Percentiles rank a stretch among this genome's conserved stretches.
Evolutionary conservation across 2,113 vertebrate species (phyloP).

Genomic region (Falco punctatus): DNA sequence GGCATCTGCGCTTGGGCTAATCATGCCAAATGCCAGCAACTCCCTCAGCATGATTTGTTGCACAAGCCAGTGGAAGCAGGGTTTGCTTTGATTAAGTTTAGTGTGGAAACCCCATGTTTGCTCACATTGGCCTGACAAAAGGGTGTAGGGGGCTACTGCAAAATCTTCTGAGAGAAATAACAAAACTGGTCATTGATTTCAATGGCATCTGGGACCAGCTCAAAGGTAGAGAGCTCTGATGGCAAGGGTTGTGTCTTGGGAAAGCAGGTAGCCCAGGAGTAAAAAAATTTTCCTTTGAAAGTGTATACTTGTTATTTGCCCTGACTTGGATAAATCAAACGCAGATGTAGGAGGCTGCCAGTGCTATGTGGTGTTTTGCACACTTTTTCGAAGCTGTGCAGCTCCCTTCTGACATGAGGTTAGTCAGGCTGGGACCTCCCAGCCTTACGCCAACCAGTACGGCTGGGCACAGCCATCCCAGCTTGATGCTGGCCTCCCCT

Average conservation of each 20-base stretch:
- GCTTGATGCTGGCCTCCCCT: background rate
- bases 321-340: background rate
- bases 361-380: background rate
- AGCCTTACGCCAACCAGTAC: background rate
- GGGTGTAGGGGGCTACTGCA: background rate
- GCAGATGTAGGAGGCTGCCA: background rate
- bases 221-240: background rate
- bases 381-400: background rate
- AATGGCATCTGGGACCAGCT: background rate
- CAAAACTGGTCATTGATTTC: background rate
- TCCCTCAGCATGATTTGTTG: constrained; percentile 61
- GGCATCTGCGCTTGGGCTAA: constrained; percentile 53
- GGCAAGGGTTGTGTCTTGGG: background rate
- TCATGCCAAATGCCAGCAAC: constrained; percentile 54
- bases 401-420: background rate
- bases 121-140: background rate
- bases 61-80: constrained; percentile 34
- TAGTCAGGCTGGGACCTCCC: background rate
- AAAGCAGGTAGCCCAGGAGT: background rate
- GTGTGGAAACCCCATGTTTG: constrained; percentile 5
- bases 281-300: background rate
- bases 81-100: constrained; percentile 55
- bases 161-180: background rate
- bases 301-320: background rate
- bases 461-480: background rate